Evolutionary conservation across 2,797 vertebrate species (phyloP).

Genomic region (Amphiprion clarkii): DNA sequence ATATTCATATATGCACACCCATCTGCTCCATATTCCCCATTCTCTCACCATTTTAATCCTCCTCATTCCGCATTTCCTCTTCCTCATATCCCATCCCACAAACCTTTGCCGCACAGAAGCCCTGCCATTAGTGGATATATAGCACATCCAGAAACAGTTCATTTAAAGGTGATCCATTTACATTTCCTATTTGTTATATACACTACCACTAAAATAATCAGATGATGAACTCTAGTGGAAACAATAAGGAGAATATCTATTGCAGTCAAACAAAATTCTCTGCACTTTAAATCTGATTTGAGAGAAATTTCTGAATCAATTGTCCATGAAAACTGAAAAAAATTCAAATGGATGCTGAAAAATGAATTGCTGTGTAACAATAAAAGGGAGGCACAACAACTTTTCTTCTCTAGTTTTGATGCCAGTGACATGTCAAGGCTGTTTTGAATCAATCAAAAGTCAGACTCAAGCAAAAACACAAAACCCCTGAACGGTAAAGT

Average conservation of each 20-base stretch:
- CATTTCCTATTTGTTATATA: conserved; percentile 12
- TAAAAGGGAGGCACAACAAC: not conserved
- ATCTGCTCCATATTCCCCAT: conserved; percentile 71
- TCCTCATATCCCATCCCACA: conserved; percentile 24
- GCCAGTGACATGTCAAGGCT: conserved; percentile 13
- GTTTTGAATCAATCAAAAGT: conserved; percentile 17
- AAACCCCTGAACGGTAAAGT: no score
- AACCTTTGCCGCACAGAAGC: conserved; percentile 18
- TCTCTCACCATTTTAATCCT: conserved; percentile 60
- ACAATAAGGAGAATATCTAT: not conserved
- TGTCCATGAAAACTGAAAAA: conserved; percentile 2
- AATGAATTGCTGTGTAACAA: not conserved
- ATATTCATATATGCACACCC: conserved; percentile 85
- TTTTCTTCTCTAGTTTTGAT: conserved; percentile 5
- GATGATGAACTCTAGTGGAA: not conserved
- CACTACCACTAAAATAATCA: conserved; percentile 3
- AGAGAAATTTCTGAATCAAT: conserved; percentile 1
- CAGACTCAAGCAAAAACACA: not conserved
- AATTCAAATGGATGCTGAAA: not conserved
- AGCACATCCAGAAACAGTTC: conserved; percentile 20
- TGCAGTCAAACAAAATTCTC: not conserved
- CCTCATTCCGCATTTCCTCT: conserved; percentile 44
- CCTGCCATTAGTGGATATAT: not conserved
- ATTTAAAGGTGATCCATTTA: conserved; percentile 16
- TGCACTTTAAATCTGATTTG: not conserved